Percentiles rank a stretch among this genome's conserved stretches.
Conservation (phyloP, 2,888 invertebrate species). For the Heteromurus nitidus region DNA sequence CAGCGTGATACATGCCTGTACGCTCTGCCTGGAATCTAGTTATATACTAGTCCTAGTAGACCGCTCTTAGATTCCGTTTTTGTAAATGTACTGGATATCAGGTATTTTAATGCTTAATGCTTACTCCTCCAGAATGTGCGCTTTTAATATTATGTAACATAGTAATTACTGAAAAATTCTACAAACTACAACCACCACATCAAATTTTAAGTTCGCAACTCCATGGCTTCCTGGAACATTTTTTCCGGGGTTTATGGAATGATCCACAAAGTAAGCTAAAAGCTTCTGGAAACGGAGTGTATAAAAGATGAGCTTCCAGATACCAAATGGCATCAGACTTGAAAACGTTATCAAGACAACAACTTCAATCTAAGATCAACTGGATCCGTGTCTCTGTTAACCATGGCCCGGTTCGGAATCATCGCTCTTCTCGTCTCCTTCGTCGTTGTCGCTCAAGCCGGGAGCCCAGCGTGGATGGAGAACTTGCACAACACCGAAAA, state of each 20-base stretch:
- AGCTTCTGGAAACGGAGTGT: neutral
- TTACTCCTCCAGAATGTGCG: neutral
- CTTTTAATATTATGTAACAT: neutral
- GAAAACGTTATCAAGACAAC: too few relatives aligned
- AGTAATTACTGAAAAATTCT: neutral
- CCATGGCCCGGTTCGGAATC: too few relatives aligned
- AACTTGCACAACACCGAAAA: neutral
- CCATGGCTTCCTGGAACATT: neutral
- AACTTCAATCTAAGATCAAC: too few relatives aligned
- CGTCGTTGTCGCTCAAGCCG: neutral
- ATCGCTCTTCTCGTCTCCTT: neutral
- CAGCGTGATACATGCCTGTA: too few relatives aligned
- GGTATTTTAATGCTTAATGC: neutral
- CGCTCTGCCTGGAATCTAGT: too few relatives aligned
- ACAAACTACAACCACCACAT: too few relatives aligned
- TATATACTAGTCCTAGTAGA: too few relatives aligned
- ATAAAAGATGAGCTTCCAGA: too few relatives aligned
- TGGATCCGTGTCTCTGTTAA: too few relatives aligned
- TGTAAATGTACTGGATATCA: neutral
- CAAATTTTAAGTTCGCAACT: too few relatives aligned
- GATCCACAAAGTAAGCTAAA: neutral
- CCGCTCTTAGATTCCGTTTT: too few relatives aligned
- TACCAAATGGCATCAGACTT: constrained; percentile 1
- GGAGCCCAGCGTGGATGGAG: neutral
- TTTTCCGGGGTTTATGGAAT: too few relatives aligned